Evolutionary conservation across 2,797 vertebrate species (phyloP), one percentile per base, ranked within the genome.

Genomic region (Hephaestus fuliginosus): DNA sequence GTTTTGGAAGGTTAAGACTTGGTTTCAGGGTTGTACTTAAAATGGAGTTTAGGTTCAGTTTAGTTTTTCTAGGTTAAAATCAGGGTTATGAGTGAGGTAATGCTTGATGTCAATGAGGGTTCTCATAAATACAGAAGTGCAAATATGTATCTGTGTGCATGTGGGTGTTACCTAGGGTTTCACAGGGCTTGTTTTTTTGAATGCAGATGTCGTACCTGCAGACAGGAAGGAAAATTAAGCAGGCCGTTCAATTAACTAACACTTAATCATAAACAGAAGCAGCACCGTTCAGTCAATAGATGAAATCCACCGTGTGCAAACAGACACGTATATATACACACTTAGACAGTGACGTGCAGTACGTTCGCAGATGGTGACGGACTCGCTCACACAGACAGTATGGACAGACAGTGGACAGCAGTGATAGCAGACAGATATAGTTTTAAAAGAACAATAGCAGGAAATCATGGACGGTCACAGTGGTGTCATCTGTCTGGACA

Each of bases 121-220:
- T 39, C 28, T 13, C 12, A 7, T 2, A 67, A 44, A 12, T 52
- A 1, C 51, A 48, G 20, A 74, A 25, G 28, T 20, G 18, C 20
- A 52, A 60, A 25, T 8, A 8, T 49, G 53, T 17, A 25, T 82
- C 43, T 69, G 39, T 68, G 64, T 68, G 4, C 12, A 28, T 36
- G 52, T 18, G 10, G 70, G 43, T 80, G 48, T 91, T 97, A 99
- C 98, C 98, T 94, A 99, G 89, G 0, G 98, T 99, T 93, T 98
- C 98, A 28, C 98, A 99, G 0, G 98, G 98, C 86, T 99, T 99
- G 91, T 99, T 99, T 96, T 99, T 99, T 92, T 99, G 99, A 94
- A 99, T 99, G 95, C 98, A 99, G 86, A 99, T 99, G 95, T 99
- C 98, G 0, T 99, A 99, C 91, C 97, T 98, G 88, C 28, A 72